Evolutionary conservation across 2,888 invertebrate genomes (phyloP).

Genomic region (Aplocera efformata): DNA sequence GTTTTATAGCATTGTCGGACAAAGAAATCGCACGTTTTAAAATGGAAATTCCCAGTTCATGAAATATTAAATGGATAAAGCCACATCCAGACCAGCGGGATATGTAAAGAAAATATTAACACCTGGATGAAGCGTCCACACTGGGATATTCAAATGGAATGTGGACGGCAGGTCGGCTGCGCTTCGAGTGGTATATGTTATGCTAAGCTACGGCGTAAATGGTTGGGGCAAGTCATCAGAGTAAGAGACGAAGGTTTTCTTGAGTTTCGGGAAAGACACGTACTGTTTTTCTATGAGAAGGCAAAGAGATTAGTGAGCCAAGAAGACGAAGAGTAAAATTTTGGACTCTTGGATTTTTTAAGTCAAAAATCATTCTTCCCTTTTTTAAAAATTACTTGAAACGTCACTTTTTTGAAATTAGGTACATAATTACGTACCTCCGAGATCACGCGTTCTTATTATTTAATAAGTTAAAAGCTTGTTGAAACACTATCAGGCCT

Average conservation of each 20-base stretch:
- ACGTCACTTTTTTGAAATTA: too few relatives aligned
- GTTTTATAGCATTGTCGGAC: neutral
- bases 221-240: slow-evolving; percentile 21
- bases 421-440: too few relatives aligned
- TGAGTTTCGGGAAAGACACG: neutral
- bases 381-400: too few relatives aligned
- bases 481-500: too few relatives aligned
- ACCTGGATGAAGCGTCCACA: slow-evolving; percentile 46
- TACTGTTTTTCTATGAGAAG: too few relatives aligned
- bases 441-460: too few relatives aligned
- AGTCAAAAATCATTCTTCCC: too few relatives aligned
- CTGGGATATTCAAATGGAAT: slow-evolving; percentile 56
- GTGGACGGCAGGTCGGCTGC: slow-evolving; percentile 51
- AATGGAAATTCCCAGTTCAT: slow-evolving; percentile 62
- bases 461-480: too few relatives aligned
- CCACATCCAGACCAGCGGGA: too few relatives aligned
- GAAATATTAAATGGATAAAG: slow-evolving; percentile 49
- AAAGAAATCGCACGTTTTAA: slow-evolving; percentile 42
- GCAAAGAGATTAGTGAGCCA: too few relatives aligned
- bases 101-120: slow-evolving; percentile 54
- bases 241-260: slow-evolving; percentile 3
- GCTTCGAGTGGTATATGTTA: slow-evolving; percentile 48
- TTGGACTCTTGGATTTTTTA: too few relatives aligned
- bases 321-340: too few relatives aligned
- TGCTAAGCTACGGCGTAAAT: slow-evolving; percentile 50